These are phyloP conservation scores for Patella ulyssiponensis DNA, from an alignment of 2,888 invertebrate genomes.

Conservation along the genomic window DNA sequence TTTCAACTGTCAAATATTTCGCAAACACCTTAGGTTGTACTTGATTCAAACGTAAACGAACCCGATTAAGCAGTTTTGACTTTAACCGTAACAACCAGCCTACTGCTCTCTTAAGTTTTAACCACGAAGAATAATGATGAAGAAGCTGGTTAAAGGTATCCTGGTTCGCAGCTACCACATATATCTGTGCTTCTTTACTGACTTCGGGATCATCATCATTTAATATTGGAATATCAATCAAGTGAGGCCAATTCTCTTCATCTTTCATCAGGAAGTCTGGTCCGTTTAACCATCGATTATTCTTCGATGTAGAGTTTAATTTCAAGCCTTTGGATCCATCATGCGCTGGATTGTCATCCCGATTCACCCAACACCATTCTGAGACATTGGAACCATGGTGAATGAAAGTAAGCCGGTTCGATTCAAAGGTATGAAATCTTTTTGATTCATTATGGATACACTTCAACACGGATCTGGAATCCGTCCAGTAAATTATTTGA, in stretches of 20 bases:
- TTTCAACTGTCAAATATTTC: background rate
- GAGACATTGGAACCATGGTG: background rate
- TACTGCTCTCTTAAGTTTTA: background rate
- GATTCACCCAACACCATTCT: conserved; percentile 1
- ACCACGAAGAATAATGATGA: background rate
- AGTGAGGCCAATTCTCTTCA: no score
- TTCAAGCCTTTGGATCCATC: conserved; percentile 3
- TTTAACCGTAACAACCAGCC: background rate
- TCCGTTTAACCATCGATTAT: no score
- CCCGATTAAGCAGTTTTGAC: background rate
- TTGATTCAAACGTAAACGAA: background rate
- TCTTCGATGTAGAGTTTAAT: background rate
- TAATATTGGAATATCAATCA: no score
- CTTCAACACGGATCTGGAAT: background rate
- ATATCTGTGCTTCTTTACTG: background rate
- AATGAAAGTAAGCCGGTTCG: background rate
- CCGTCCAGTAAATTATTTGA: background rate
- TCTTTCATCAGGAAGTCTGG: no score
- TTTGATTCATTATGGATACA: background rate
- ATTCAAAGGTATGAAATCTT: conserved; percentile 4
- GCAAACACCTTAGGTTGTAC: background rate
- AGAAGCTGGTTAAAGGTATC: background rate
- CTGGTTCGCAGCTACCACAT: background rate
- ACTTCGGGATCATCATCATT: background rate
- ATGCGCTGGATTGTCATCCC: background rate